A percentile compares a stretch with the other conserved stretches of the same genome.
Conservation (phyloP, 2,113 vertebrate genomes). For the Pollachius pollachius region DNA sequence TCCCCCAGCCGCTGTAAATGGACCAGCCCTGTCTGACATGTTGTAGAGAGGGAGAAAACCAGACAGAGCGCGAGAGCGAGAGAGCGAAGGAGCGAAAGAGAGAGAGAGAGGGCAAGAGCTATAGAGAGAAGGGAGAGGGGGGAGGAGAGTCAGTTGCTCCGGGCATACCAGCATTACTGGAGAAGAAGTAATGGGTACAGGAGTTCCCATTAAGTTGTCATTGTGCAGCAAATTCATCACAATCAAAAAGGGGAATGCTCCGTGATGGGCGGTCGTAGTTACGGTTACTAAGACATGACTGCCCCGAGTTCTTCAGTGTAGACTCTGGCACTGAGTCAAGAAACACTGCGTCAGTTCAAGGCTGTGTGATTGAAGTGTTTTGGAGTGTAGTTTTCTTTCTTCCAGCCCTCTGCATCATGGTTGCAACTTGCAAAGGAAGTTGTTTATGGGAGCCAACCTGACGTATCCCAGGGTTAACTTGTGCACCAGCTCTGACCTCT, state of each 20-base stretch:
- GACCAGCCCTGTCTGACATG: constrained; percentile 2
- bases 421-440: background rate
- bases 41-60: constrained; percentile 17
- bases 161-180: constrained; percentile 44
- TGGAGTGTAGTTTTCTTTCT: no score
- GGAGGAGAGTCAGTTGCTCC: constrained; percentile 34
- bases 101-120: background rate
- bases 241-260: constrained; percentile 23
- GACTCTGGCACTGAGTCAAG: no score
- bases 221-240: constrained; percentile 27
- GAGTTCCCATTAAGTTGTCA: constrained; percentile 52
- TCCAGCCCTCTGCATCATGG: background rate
- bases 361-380: no score
- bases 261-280: constrained; percentile 24
- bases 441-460: constrained; percentile 9
- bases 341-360: no score
- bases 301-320: background rate
- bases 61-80: constrained; percentile 10
- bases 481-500: constrained; percentile 57
- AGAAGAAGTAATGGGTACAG: constrained; percentile 50
- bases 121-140: constrained; percentile 10
- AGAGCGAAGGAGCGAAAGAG: constrained; percentile 1
- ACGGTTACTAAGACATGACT: background rate
- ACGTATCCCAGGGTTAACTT: constrained; percentile 49
- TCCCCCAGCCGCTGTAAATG: background rate